These are phyloP conservation scores for Drosophila watanabei DNA, from an alignment of 1,140 invertebrate genomes.

Conservation along the genomic window DNA sequence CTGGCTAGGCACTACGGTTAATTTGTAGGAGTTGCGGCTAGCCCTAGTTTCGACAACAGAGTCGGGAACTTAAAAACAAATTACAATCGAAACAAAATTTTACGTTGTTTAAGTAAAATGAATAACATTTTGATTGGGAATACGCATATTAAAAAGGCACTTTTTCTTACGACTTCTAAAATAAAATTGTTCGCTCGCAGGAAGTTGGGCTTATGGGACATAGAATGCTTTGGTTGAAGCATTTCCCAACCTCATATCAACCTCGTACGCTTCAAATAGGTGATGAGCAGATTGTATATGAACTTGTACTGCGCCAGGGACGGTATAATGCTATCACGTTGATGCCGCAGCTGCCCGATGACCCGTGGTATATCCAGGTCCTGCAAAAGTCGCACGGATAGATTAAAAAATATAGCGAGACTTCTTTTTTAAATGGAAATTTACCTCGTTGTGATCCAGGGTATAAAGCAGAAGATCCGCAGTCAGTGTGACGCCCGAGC, in stretches of 20 bases:
- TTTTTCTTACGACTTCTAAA: slow-evolving; percentile 28
- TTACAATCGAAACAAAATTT: slow-evolving; percentile 31
- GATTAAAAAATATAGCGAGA: neutral
- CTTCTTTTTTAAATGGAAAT: slow-evolving; percentile 1
- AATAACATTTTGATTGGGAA: slow-evolving; percentile 29
- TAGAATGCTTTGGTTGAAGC: slow-evolving; percentile 22
- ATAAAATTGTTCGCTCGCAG: slow-evolving; percentile 50
- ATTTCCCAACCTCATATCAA: slow-evolving; percentile 88
- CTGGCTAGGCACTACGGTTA: slow-evolving; percentile 65
- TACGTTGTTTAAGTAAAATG: slow-evolving; percentile 18
- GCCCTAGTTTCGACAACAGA: slow-evolving; percentile 55
- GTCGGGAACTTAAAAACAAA: slow-evolving; percentile 52
- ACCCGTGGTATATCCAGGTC: slow-evolving; percentile 92
- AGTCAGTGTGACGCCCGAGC: slow-evolving; percentile 92
- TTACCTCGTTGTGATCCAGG: slow-evolving; percentile 94
- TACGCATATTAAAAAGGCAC: slow-evolving; percentile 29
- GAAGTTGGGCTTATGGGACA: neutral
- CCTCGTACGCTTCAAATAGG: slow-evolving; percentile 94
- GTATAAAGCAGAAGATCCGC: slow-evolving; percentile 93
- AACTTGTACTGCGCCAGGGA: slow-evolving; percentile 95
- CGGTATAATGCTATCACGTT: slow-evolving; percentile 94
- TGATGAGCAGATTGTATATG: slow-evolving; percentile 93
- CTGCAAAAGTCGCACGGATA: slow-evolving; percentile 84
- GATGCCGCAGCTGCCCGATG: slow-evolving; percentile 91
- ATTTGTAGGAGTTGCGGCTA: slow-evolving; percentile 36